phyloP scores from a whole-genome alignment of 2,888 invertebrate genomes.

The Tanytarsus gracilentus region DNA sequence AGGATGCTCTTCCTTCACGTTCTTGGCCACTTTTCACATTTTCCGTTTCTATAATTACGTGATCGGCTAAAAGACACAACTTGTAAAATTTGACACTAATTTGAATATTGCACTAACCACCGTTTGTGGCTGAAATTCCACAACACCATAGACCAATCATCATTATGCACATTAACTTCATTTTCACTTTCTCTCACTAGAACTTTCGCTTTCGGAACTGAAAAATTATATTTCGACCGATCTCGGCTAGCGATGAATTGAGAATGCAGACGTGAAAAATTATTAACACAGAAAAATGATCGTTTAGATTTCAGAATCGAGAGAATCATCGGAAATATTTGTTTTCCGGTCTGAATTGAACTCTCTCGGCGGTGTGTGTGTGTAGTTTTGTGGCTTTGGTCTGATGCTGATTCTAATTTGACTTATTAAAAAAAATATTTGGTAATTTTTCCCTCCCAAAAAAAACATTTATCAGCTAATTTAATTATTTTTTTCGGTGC shows the following conservation, averaged over 20 bases:
- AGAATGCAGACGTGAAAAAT: slow-evolving; percentile 18
- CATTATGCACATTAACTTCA: background rate
- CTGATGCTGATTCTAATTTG: no score
- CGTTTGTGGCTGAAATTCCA: background rate
- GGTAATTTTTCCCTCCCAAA: no score
- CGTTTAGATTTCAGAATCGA: slow-evolving; percentile 17
- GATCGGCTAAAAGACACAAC: background rate
- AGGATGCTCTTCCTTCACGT: background rate
- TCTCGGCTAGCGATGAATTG: background rate
- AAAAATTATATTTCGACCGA: background rate
- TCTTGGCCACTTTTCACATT: slow-evolving; percentile 1
- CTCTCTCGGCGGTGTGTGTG: no score
- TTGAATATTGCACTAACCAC: background rate
- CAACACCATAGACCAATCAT: background rate
- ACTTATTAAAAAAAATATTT: no score
- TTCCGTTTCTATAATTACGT: slow-evolving; percentile 19
- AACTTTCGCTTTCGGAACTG: background rate
- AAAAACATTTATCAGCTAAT: background rate
- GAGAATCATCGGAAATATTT: slow-evolving; percentile 24
- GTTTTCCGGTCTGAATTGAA: slow-evolving; percentile 21
- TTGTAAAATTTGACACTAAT: background rate
- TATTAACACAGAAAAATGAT: slow-evolving; percentile 15
- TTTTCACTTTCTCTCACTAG: slow-evolving; percentile 14
- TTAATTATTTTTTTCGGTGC: no score
- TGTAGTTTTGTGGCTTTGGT: no score